A percentile compares a stretch with the other conserved stretches of the same genome.
Conservation (phyloP, 2,797 vertebrate species). For the Urocyon cinereoargenteus region DNA sequence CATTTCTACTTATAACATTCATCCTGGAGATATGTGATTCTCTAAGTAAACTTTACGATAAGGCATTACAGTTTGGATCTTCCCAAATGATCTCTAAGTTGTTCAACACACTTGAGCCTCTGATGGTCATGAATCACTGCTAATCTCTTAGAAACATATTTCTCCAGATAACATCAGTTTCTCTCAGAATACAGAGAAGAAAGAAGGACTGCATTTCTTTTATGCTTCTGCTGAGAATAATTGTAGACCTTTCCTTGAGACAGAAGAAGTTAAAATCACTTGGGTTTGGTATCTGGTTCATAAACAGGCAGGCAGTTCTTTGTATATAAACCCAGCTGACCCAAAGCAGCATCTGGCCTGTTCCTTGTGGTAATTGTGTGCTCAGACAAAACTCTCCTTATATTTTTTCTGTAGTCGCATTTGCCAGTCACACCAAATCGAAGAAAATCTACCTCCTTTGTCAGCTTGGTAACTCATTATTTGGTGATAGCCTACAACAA, state of each 20-base stretch:
- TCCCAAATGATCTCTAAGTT: conserved; percentile 63
- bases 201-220: conserved; percentile 50
- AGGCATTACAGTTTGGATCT: conserved; percentile 55
- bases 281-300: conserved; percentile 9
- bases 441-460: conserved; percentile 50
- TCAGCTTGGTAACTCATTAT: conserved; percentile 42
- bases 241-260: conserved; percentile 55
- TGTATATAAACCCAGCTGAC: background rate
- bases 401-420: background rate
- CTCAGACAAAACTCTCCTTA: conserved; percentile 22
- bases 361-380: background rate
- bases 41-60: conserved; percentile 71
- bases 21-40: conserved; percentile 55
- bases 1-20: conserved; percentile 57
- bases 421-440: conserved; percentile 6
- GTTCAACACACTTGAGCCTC: conserved; percentile 36
- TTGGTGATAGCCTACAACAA: conserved; percentile 3
- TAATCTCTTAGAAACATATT: conserved; percentile 76
- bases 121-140: conserved; percentile 69
- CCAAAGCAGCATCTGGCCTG: conserved; percentile 8
- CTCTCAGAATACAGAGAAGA: conserved; percentile 8
- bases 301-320: background rate
- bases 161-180: conserved; percentile 76
- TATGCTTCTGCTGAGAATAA: conserved; percentile 55
- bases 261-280: conserved; percentile 58